Conservation (phyloP, 2,113 vertebrate species). For the Fulica atra region DNA sequence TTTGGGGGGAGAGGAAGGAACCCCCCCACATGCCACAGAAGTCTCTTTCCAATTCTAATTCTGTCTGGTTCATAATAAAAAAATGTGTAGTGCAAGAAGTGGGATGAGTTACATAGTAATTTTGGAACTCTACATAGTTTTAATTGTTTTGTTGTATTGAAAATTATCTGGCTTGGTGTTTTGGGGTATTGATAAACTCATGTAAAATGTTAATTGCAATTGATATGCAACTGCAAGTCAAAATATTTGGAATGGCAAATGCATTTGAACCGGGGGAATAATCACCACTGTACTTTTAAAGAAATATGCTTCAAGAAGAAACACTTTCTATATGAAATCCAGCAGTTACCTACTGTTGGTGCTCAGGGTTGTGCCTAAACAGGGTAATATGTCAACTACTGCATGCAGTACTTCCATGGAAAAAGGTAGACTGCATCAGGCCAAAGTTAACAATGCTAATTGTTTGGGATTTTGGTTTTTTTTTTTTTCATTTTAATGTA, state of each 20-base stretch:
- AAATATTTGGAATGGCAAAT: background rate
- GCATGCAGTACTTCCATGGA: background rate
- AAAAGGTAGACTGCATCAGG: background rate
- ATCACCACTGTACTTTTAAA: background rate
- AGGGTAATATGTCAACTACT: background rate
- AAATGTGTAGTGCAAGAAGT: background rate
- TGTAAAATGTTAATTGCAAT: background rate
- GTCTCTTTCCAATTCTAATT: background rate
- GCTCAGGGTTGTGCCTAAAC: background rate
- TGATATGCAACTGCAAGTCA: background rate
- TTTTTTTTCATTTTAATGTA: slow-evolving; percentile 2
- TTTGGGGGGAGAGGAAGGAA: background rate
- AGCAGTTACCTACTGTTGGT: background rate
- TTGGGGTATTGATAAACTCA: background rate
- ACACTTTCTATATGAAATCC: background rate
- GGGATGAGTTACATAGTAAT: background rate
- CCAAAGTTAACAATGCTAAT: slow-evolving; percentile 3
- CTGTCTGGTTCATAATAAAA: background rate
- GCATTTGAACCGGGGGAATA: background rate
- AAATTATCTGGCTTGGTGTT: background rate
- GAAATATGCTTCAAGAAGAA: background rate
- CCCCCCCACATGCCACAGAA: background rate
- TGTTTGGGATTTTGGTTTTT: background rate
- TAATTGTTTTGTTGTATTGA: no score
- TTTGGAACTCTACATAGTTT: background rate